phyloP scores from a whole-genome alignment of 1,140 invertebrate genomes.

The Drosophila obscura region DNA sequence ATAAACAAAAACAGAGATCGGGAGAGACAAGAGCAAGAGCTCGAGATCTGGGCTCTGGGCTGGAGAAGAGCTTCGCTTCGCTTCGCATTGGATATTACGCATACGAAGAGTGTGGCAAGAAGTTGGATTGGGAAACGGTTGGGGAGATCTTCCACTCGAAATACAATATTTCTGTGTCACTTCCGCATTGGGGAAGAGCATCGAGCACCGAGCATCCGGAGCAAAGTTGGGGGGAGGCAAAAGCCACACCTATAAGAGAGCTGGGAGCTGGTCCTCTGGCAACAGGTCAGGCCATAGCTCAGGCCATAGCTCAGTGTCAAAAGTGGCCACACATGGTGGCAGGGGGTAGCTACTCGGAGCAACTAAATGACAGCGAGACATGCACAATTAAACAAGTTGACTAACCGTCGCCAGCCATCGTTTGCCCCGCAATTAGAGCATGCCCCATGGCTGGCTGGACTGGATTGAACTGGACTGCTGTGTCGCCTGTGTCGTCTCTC shows the following conservation, averaged over 20 bases:
- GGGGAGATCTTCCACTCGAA: too few species aligned
- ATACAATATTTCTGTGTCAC: conserved; percentile 26
- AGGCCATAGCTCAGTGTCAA: conserved; percentile 39
- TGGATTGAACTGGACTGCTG: conserved; percentile 11
- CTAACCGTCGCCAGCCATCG: conserved; percentile 45
- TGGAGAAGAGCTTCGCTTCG: background rate
- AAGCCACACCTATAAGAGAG: conserved; percentile 26
- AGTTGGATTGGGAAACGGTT: background rate
- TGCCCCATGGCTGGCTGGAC: too few species aligned
- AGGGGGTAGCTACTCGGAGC: conserved; percentile 1
- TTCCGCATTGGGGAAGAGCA: conserved; percentile 22
- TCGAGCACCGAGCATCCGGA: background rate
- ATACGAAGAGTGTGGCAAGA: conserved; percentile 34
- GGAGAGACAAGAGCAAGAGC: too few species aligned
- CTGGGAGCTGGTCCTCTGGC: background rate
- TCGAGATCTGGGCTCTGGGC: too few species aligned
- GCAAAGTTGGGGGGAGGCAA: background rate
- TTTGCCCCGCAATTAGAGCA: conserved; percentile 41
- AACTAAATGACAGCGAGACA: conserved; percentile 68
- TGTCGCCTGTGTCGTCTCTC: background rate
- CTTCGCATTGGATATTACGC: conserved; percentile 33
- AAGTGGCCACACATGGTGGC: conserved; percentile 26
- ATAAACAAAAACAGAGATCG: conserved; percentile 55
- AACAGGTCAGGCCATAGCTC: conserved; percentile 39
- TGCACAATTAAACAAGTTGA: conserved; percentile 76